Evolutionary conservation across 2,113 vertebrate species (phyloP).

Genomic region (Glaucomys volans): DNA sequence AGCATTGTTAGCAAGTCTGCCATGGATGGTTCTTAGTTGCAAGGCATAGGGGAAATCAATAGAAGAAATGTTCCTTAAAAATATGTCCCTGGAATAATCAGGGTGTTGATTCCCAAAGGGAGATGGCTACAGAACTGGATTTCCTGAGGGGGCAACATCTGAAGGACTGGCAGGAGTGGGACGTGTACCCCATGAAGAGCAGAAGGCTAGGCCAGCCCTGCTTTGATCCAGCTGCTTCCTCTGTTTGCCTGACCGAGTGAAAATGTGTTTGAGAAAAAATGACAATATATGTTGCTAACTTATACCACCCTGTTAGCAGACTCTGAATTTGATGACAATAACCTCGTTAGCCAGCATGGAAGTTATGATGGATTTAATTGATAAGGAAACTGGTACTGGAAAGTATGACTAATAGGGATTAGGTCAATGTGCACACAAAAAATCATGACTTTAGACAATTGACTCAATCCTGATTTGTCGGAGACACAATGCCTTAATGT

Average conservation of each 20-base stretch:
- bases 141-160: background rate
- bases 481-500: background rate
- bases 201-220: background rate
- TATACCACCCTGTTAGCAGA: background rate
- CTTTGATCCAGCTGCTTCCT: background rate
- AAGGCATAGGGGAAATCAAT: constrained; percentile 63
- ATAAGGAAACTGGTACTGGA: background rate
- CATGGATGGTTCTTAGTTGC: constrained; percentile 36
- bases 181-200: background rate
- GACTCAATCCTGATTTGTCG: background rate
- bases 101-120: constrained; percentile 65
- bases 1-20: constrained; percentile 42
- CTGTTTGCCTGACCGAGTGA: background rate
- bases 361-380: background rate
- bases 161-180: background rate
- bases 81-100: constrained; percentile 44
- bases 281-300: background rate
- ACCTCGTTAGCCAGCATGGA: background rate
- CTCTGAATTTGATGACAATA: background rate
- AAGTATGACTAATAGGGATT: background rate
- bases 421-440: background rate
- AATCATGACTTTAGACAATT: background rate
- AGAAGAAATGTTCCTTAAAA: constrained; percentile 70
- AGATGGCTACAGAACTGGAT: constrained; percentile 38
- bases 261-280: constrained; percentile 29